Evolutionary conservation across 2,888 invertebrate genomes (phyloP).

Genomic region (Polylopha cassiicola): DNA sequence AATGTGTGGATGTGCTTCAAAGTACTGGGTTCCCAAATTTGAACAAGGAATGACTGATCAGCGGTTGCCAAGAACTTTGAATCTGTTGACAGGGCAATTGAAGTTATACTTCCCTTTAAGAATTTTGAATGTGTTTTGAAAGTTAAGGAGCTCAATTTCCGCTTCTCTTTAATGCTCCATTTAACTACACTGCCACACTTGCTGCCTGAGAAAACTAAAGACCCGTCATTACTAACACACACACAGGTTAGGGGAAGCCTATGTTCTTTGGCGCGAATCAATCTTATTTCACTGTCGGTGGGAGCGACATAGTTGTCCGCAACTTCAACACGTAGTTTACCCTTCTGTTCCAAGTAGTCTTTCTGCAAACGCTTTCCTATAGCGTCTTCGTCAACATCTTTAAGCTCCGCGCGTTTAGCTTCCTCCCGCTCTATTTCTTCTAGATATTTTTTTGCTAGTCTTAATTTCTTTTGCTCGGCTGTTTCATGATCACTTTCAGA

Average conservation of each 20-base stretch:
- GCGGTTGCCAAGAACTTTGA: conserved; percentile 85
- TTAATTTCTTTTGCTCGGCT: conserved; percentile 91
- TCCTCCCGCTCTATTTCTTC: conserved; percentile 91
- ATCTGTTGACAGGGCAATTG: conserved; percentile 86
- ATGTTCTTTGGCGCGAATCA: conserved; percentile 87
- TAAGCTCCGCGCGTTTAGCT: conserved; percentile 80
- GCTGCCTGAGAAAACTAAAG: conserved; percentile 87
- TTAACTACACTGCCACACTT: conserved; percentile 93
- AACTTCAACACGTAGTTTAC: conserved; percentile 84
- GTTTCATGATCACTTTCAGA: conserved; percentile 85
- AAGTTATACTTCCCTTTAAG: conserved; percentile 74
- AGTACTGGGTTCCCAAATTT: conserved; percentile 89
- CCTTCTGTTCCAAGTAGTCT: conserved; percentile 91
- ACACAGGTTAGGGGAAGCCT: conserved; percentile 87
- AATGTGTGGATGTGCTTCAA: conserved; percentile 88
- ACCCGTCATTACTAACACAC: conserved; percentile 84
- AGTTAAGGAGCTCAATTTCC: conserved; percentile 77
- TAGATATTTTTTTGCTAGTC: conserved; percentile 93
- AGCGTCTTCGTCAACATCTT: conserved; percentile 79
- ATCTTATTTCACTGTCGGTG: conserved; percentile 51
- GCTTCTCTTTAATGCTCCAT: conserved; percentile 83
- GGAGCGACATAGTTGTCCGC: conserved; percentile 77
- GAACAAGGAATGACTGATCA: conserved; percentile 79
- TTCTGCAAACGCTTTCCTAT: conserved; percentile 87
- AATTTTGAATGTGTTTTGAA: conserved; percentile 61